These are phyloP conservation scores for Centropristis striata DNA, from an alignment of 2,113 vertebrate species.

Conservation along the genomic window DNA sequence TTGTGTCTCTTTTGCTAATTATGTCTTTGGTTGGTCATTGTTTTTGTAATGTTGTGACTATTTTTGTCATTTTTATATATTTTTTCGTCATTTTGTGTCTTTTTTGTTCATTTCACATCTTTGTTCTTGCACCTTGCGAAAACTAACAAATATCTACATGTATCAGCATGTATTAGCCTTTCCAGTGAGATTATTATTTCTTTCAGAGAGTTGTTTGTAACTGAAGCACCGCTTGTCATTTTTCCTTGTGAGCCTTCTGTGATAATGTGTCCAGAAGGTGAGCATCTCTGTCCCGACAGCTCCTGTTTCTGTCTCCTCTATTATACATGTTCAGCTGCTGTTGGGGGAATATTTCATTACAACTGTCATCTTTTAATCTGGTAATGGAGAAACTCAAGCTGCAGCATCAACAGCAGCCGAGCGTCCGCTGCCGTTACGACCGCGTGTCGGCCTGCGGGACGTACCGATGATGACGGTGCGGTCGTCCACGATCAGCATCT, in stretches of 20 bases:
- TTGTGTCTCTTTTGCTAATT: no score
- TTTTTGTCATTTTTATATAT: no score
- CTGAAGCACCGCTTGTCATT: no score
- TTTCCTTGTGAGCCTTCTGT: not conserved
- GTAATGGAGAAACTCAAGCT: constrained; percentile 4
- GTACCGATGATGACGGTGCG: constrained; percentile 97
- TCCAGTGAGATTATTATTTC: no score
- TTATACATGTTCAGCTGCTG: not conserved
- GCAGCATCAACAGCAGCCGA: not conserved
- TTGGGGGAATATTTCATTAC: constrained; percentile 28
- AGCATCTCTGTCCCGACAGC: not conserved
- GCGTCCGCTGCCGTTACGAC: not conserved
- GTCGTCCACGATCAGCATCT: constrained; percentile 96
- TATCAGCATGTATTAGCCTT: no score
- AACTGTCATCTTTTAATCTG: constrained; percentile 28
- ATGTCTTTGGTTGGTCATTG: no score
- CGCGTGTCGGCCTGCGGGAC: not conserved
- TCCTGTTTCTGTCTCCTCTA: not conserved
- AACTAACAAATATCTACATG: no score
- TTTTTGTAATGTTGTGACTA: no score
- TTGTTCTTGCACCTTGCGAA: no score
- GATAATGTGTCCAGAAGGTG: not conserved
- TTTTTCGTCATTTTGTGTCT: no score
- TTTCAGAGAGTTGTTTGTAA: no score
- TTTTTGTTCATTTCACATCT: no score